Conservation (phyloP, 2,113 vertebrate species). For the Poeciliopsis retropinna region DNA sequence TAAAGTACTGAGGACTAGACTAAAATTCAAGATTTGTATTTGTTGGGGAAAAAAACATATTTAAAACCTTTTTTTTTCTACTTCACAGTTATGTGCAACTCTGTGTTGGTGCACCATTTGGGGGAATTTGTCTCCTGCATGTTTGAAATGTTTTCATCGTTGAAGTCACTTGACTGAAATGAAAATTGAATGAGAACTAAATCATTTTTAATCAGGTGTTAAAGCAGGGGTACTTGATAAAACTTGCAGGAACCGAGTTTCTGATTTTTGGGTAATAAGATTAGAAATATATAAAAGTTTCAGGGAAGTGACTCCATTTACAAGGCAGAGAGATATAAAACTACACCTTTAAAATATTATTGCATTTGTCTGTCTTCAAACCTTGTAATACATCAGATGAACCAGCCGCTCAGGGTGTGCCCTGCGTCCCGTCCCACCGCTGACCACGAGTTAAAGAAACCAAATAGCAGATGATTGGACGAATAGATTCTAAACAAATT, state of each 20-base stretch:
- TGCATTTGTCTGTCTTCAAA: conserved; percentile 11
- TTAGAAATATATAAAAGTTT: neutral
- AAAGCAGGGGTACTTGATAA: too few species aligned
- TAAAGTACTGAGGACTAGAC: neutral
- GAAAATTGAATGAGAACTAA: neutral
- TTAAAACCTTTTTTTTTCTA: neutral
- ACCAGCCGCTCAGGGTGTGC: conserved; percentile 5
- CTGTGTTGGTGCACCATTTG: neutral
- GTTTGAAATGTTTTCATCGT: neutral
- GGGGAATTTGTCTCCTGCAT: neutral
- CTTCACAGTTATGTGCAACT: neutral
- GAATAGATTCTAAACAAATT: conserved; percentile 2
- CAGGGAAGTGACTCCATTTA: neutral
- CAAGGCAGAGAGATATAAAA: neutral
- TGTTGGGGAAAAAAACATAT: neutral
- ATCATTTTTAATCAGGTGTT: neutral
- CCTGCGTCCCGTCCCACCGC: neutral
- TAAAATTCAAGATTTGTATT: neutral
- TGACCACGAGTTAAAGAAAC: conserved; percentile 17
- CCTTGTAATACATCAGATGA: conserved; percentile 26
- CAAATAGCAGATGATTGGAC: conserved; percentile 18
- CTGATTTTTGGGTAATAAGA: neutral
- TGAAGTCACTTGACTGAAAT: neutral
- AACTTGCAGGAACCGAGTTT: neutral
- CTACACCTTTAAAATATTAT: neutral